Evolutionary conservation across 2,888 invertebrate species (phyloP).

Genomic region (Epinotia ramella): DNA sequence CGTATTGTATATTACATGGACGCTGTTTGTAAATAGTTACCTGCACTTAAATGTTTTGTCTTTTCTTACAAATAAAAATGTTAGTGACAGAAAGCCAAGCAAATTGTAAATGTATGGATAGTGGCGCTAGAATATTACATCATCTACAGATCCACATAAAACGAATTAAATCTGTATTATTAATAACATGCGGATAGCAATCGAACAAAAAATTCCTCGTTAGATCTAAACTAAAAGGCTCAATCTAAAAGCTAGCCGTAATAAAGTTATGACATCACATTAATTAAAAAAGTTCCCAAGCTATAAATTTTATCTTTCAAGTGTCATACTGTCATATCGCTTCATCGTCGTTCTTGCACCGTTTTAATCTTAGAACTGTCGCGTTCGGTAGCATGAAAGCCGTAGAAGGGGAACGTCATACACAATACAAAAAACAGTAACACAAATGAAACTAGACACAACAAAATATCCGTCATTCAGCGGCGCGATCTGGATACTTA

Average conservation of each 20-base stretch:
- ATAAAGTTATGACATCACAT: slow-evolving; percentile 11
- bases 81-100: too few species aligned
- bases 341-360: slow-evolving; percentile 25
- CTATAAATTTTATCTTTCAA: slow-evolving; percentile 15
- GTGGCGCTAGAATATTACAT: too few species aligned
- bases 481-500: too few species aligned
- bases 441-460: not conserved
- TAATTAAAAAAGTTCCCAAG: slow-evolving; percentile 33
- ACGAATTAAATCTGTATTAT: too few species aligned
- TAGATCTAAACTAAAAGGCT: slow-evolving; percentile 8
- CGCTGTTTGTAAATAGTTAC: too few species aligned
- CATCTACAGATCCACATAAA: too few species aligned
- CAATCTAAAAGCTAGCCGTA: not conserved
- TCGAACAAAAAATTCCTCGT: not conserved
- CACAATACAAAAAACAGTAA: slow-evolving; percentile 15
- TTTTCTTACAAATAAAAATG: too few species aligned
- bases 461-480: too few species aligned
- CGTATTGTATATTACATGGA: not conserved
- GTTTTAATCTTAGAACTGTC: slow-evolving; percentile 22
- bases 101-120: too few species aligned
- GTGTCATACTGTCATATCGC: slow-evolving; percentile 2
- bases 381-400: slow-evolving; percentile 9
- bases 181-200: not conserved
- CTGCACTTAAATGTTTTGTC: too few species aligned
- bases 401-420: slow-evolving; percentile 8